These are phyloP conservation scores for Lepetodrilus schrolli DNA, from an alignment of 2,888 invertebrate genomes.

Conservation along the genomic window DNA sequence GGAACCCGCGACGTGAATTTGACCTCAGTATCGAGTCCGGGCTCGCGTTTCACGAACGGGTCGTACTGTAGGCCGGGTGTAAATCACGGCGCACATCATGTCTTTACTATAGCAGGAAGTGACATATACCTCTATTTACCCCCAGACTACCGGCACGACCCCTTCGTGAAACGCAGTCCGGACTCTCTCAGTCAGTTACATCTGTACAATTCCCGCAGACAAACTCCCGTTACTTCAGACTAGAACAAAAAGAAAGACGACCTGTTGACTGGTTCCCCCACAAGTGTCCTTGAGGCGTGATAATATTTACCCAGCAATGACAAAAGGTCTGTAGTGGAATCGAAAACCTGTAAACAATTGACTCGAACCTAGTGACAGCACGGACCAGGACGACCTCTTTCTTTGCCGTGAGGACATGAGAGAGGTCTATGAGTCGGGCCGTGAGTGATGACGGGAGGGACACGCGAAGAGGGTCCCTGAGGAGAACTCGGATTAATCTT, in stretches of 20 bases:
- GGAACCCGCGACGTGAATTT: too few relatives aligned
- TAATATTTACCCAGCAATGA: slow-evolving; percentile 8
- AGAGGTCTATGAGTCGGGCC: neutral
- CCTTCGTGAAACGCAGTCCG: too few relatives aligned
- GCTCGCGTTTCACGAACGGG: too few relatives aligned
- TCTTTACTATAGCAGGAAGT: too few relatives aligned
- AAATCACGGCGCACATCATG: too few relatives aligned
- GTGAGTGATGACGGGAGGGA: neutral
- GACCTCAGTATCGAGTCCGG: too few relatives aligned
- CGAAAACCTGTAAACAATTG: slow-evolving; percentile 13
- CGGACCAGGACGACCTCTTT: neutral
- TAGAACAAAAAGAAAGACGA: neutral
- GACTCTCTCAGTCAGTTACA: too few relatives aligned
- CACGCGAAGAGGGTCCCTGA: too few relatives aligned
- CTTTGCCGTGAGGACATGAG: neutral
- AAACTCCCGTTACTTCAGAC: neutral
- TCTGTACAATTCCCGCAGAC: too few relatives aligned
- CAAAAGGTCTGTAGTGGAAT: slow-evolving; percentile 16
- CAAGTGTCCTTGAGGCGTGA: slow-evolving; percentile 22
- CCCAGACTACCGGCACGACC: too few relatives aligned
- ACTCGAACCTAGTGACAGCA: neutral
- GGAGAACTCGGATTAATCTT: slow-evolving; percentile 7
- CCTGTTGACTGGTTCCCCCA: neutral
- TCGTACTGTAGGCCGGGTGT: too few relatives aligned
- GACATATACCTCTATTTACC: too few relatives aligned